Evolutionary conservation across 2,888 invertebrate genomes (phyloP), one percentile per base, ranked within the genome.

Genomic region (Anticlea derivata): DNA sequence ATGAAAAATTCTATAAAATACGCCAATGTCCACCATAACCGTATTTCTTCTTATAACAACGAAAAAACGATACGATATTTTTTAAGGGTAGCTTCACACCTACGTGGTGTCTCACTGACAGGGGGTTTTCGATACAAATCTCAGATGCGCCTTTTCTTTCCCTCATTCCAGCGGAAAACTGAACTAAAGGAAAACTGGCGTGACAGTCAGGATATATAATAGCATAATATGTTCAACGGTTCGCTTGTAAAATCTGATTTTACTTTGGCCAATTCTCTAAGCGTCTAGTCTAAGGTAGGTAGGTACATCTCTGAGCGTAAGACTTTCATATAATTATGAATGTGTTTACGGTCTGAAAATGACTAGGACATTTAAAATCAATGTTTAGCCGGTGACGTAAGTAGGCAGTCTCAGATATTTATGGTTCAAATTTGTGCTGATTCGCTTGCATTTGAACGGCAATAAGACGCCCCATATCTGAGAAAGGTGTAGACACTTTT

Each of bases 41-140:
- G 33, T 20, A 17, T 7, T 8, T 20, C 17, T 33, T 17, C 17
- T 8, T 5, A 29, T 17, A 29, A 11, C 20, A 12, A 23, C 20
- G 5, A 26, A 52, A 40, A 27, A 17, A 39, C 24, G 33, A 33
- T 26, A 41, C 17, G 17, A 23, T 17, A 11, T 30, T 50, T 39
- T 60, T 40, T 56, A 61, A 64, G 22, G 31, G 11, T 67, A 56
- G 58, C 70, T 72, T 70, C 73, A 58, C 66, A 57, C 62, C 29
- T 11, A 58, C 38, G 27, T 58, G 63, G 66, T 73, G 63, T 66
- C 66, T 66, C 65, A n/a, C 68, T 70, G 75, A 81, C 81, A 78
- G 71, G 65, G 77, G 78, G 70, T 78, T 77, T 80, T 74, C 68
- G 68, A 70, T 70, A 73, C 73, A 75, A 80, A 81, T 80, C 81